Percentiles rank a stretch among this genome's conserved stretches.
Conservation (phyloP, 2,888 invertebrate genomes). For the Tenthredo scrophulariae region DNA sequence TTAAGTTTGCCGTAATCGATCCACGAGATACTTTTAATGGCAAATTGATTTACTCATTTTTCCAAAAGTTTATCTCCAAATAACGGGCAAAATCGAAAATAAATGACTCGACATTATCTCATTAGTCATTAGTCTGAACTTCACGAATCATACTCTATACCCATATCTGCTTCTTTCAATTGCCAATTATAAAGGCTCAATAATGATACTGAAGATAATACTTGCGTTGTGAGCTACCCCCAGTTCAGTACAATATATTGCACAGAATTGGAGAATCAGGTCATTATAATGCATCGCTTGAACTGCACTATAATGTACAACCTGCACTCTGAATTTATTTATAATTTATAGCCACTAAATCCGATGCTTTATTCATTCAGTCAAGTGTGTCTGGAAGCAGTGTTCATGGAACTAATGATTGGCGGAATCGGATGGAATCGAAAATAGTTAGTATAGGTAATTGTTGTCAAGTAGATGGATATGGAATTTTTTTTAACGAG, state of each 20-base stretch:
- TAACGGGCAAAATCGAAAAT: neutral
- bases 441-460: neutral
- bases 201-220: neutral
- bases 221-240: neutral
- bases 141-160: neutral
- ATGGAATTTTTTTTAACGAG: neutral
- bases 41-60: neutral
- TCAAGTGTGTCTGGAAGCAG: neutral
- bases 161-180: neutral
- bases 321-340: constrained; percentile 16
- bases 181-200: neutral
- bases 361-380: constrained; percentile 1
- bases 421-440: neutral
- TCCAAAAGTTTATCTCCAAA: neutral
- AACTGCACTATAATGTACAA: neutral
- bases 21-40: neutral
- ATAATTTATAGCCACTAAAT: neutral
- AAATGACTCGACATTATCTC: neutral
- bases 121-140: neutral
- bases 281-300: constrained; percentile 20
- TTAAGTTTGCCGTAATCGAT: neutral
- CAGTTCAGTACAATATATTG: neutral
- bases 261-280: neutral
- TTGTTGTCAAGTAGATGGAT: neutral
- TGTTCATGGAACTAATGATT: neutral